These are phyloP conservation scores for Chrysomela aeneicollis DNA, from an alignment of 2,888 invertebrate genomes.

Conservation along the genomic window DNA sequence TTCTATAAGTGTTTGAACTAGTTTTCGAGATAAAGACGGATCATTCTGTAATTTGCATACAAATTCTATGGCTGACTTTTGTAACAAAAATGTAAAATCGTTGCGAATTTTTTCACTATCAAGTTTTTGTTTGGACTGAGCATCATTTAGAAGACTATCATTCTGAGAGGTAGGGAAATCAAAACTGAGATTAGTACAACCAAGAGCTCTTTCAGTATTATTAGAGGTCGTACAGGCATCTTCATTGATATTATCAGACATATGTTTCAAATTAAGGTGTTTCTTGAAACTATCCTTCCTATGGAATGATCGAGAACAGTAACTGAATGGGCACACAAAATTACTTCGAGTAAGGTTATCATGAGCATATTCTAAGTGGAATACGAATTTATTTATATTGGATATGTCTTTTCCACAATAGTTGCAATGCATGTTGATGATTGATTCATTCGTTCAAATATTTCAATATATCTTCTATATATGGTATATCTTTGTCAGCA, in stretches of 20 bases:
- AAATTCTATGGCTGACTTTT: not conserved
- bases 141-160: not conserved
- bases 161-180: not conserved
- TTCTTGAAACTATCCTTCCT: constrained; percentile 6
- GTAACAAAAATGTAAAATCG: not conserved
- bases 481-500: constrained; percentile 6
- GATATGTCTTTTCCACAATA: not conserved
- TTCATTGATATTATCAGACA: not conserved
- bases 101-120: not conserved
- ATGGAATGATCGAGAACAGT: constrained; percentile 6
- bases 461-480: constrained; percentile 2
- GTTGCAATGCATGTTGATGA: not conserved
- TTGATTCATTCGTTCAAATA: not conserved
- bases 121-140: not conserved
- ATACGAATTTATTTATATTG: not conserved
- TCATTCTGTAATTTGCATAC: not conserved
- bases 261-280: constrained; percentile 2
- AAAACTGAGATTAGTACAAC: not conserved
- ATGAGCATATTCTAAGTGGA: not conserved
- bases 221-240: not conserved
- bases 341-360: not conserved
- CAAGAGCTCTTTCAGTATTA: not conserved
- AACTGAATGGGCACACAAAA: not conserved
- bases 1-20: constrained; percentile 1
- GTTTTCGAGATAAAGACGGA: not conserved